phyloP scores from a whole-genome alignment of 2,113 vertebrate genomes.

The Gymnogyps californianus region DNA sequence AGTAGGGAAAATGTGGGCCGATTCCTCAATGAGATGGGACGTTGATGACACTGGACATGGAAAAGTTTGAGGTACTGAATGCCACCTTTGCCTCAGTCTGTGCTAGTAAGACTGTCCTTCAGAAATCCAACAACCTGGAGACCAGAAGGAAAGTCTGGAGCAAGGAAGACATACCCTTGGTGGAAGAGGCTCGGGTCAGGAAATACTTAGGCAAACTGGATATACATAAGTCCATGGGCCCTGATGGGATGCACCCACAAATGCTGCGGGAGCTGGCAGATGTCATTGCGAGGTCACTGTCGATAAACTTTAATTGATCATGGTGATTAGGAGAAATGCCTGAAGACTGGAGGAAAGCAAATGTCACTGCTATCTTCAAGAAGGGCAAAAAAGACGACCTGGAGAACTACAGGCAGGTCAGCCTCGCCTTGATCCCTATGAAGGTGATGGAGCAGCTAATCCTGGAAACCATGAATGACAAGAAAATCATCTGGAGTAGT shows the following conservation, averaged over 20 bases:
- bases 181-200: background rate
- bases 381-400: background rate
- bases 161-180: background rate
- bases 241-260: background rate
- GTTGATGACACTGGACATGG: background rate
- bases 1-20: background rate
- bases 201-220: background rate
- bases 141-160: background rate
- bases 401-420: background rate
- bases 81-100: background rate
- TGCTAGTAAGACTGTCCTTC: background rate
- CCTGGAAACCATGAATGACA: background rate
- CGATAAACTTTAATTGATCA: background rate
- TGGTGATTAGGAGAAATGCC: background rate
- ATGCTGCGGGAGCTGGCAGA: background rate
- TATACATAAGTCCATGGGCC: accelerated
- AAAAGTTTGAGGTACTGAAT: background rate
- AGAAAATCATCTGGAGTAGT: background rate
- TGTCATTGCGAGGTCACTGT: background rate
- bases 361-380: background rate
- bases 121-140: background rate
- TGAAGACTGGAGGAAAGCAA: background rate
- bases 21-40: background rate
- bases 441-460: background rate
- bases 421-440: background rate